A percentile compares a stretch with the other conserved stretches of the same genome.
These are phyloP conservation scores for Aptenodytes forsteri DNA, from an alignment of 2,113 vertebrate species.

Conservation along the genomic window DNA sequence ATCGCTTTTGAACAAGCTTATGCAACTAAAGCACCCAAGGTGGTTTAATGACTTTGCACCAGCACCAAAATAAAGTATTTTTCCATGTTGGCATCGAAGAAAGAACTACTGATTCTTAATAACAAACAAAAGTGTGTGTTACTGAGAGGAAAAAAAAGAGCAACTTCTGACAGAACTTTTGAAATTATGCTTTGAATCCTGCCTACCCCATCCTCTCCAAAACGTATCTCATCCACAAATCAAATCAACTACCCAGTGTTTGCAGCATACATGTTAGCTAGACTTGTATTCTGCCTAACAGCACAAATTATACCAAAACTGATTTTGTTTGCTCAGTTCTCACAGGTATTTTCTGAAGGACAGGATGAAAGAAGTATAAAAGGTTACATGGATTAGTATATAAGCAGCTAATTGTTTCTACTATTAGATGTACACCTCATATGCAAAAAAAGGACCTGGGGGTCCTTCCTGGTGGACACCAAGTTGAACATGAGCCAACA, in stretches of 20 bases:
- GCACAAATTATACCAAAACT: background rate
- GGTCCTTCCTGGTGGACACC: background rate
- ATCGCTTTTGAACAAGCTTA: background rate
- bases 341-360: background rate
- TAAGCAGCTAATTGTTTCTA: background rate
- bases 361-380: background rate
- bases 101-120: background rate
- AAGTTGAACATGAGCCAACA: background rate
- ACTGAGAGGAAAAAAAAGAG: background rate
- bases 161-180: background rate
- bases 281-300: background rate
- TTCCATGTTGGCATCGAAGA: background rate
- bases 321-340: background rate
- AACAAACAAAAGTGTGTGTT: background rate
- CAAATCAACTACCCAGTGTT: background rate
- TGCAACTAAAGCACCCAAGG: conserved; percentile 2
- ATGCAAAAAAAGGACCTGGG: background rate
- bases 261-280: background rate
- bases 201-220: background rate
- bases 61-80: conserved; percentile 7
- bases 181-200: background rate
- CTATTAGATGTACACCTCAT: background rate
- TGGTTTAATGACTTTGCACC: conserved; percentile 14
- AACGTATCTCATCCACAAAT: background rate
- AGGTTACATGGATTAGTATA: background rate